phyloP scores from a whole-genome alignment of 2,888 invertebrate species.

The Thereva unica region DNA sequence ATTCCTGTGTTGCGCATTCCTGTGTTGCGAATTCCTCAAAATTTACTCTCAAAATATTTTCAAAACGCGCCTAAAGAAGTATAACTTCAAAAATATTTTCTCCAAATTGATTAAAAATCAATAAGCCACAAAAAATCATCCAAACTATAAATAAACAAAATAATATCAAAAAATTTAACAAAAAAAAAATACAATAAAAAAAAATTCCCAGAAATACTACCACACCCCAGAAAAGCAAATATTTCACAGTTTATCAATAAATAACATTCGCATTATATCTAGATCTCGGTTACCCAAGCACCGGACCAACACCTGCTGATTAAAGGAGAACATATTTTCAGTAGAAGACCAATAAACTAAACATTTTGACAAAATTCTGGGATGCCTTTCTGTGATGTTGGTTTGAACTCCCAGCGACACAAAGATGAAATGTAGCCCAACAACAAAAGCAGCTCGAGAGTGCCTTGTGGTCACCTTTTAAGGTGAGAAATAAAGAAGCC shows the following conservation, averaged over 20 bases:
- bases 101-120: too few relatives aligned
- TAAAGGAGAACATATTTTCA: slow-evolving; percentile 15
- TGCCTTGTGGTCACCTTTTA: slow-evolving; percentile 17
- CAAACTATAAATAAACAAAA: not conserved
- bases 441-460: slow-evolving; percentile 18
- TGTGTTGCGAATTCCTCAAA: too few relatives aligned
- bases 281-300: slow-evolving; percentile 8
- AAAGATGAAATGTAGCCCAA: slow-evolving; percentile 27
- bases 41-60: too few relatives aligned
- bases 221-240: not conserved
- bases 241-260: slow-evolving; percentile 22
- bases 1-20: too few relatives aligned
- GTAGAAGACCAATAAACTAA: slow-evolving; percentile 25
- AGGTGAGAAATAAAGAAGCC: slow-evolving; percentile 37
- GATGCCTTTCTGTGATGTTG: not conserved
- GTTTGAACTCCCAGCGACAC: not conserved
- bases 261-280: not conserved
- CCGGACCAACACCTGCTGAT: slow-evolving; percentile 19
- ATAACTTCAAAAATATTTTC: too few relatives aligned
- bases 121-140: too few relatives aligned
- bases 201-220: slow-evolving; percentile 5
- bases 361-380: slow-evolving; percentile 32
- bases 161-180: not conserved
- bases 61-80: too few relatives aligned
- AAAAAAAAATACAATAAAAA: slow-evolving; percentile 8